Conservation (phyloP, 2,113 vertebrate genomes). For the Serinus canaria region DNA sequence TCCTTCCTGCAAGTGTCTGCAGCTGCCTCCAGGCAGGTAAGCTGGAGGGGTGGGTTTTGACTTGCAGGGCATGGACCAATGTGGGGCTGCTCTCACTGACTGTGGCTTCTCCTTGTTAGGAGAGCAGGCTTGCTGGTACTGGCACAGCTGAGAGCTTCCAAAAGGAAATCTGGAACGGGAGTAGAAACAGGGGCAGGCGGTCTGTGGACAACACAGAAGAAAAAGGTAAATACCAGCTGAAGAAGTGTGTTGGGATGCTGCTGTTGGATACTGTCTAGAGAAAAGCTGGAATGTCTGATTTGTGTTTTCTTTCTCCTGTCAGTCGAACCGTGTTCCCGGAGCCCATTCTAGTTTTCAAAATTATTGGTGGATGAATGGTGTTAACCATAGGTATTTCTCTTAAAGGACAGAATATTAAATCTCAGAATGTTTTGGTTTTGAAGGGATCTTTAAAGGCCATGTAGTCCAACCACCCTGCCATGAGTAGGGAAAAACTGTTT, state of each 20-base stretch:
- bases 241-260: neutral
- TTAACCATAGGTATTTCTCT: neutral
- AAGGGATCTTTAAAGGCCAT: neutral
- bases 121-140: neutral
- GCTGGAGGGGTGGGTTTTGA: neutral
- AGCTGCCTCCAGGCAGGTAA: constrained; percentile 56
- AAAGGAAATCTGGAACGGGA: neutral
- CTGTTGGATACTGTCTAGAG: neutral
- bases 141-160: neutral
- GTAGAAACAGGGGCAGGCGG: constrained; percentile 38
- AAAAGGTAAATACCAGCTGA: constrained; percentile 40
- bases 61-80: neutral
- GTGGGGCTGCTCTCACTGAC: neutral
- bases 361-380: neutral
- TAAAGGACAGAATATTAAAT: neutral
- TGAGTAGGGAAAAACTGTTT: neutral
- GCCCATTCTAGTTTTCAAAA: neutral
- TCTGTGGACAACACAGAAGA: constrained; percentile 20
- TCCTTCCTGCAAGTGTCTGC: constrained; percentile 13
- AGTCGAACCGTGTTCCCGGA: accelerated
- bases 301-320: neutral
- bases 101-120: neutral
- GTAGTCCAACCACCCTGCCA: neutral
- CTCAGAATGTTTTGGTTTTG: neutral
- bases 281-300: neutral